Percentiles rank a stretch among this genome's conserved stretches.
phyloP scores from a whole-genome alignment of 2,797 vertebrate genomes.

The Falco cherrug region DNA sequence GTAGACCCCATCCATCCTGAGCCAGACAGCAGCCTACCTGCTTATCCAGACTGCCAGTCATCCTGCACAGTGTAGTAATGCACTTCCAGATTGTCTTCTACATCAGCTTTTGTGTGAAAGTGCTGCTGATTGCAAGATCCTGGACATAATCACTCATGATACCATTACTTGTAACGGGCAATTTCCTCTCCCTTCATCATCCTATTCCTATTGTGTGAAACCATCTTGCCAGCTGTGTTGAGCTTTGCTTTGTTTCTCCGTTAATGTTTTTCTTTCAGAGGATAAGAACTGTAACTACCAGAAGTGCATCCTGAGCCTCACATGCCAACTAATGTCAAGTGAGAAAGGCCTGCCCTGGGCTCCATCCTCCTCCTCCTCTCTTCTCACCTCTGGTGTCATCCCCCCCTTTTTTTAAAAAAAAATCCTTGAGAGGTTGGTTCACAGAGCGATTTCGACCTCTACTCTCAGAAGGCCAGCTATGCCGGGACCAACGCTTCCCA shows the following conservation, averaged over 20 bases:
- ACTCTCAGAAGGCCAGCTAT: not conserved
- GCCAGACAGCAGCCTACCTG: not conserved
- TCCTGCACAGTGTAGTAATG: too few relatives aligned
- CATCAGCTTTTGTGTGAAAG: not conserved
- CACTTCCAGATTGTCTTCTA: not conserved
- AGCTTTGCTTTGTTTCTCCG: not conserved
- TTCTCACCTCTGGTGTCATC: not conserved
- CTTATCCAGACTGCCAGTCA: not conserved
- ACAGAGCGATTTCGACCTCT: not conserved
- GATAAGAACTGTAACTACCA: not conserved
- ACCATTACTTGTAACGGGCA: not conserved
- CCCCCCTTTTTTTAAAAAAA: not conserved
- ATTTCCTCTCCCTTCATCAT: not conserved
- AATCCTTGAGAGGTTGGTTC: not conserved
- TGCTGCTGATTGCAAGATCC: not conserved
- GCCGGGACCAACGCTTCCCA: not conserved
- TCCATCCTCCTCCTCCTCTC: not conserved
- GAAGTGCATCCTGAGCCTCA: not conserved
- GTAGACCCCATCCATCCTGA: not conserved
- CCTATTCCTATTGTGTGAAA: not conserved
- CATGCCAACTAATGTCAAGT: rapidly evolving
- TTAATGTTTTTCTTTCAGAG: not conserved
- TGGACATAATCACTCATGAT: not conserved
- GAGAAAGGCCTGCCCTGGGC: not conserved
- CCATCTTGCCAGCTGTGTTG: not conserved